These are phyloP conservation scores for Calliscelio sp. DNA, from an alignment of 2,888 invertebrate species.

Conservation along the genomic window DNA sequence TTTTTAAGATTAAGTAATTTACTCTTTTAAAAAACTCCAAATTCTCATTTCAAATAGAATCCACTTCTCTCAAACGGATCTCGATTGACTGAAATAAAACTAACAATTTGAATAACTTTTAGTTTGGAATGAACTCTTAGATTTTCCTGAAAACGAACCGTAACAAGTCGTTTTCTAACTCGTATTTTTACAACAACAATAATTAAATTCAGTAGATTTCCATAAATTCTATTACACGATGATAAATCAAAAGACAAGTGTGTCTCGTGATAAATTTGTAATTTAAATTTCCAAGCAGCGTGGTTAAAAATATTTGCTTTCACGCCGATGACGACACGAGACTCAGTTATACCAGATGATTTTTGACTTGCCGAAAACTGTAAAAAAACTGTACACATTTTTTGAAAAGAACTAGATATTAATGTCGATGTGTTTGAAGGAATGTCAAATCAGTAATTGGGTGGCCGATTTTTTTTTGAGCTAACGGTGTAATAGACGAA, in stretches of 20 bases:
- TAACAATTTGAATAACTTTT: no score
- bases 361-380: not conserved
- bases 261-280: slow-evolving; percentile 39
- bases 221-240: slow-evolving; percentile 28
- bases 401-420: no score
- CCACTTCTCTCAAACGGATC: no score
- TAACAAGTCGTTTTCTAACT: no score
- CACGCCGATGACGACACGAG: slow-evolving; percentile 12
- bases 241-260: slow-evolving; percentile 40
- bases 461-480: slow-evolving; percentile 77
- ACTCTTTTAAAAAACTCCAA: no score
- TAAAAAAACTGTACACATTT: not conserved
- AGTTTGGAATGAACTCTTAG: no score
- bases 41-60: no score
- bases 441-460: slow-evolving; percentile 64
- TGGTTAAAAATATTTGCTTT: slow-evolving; percentile 38
- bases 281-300: slow-evolving; percentile 37
- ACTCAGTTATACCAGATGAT: not conserved
- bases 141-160: no score
- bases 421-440: slow-evolving; percentile 16
- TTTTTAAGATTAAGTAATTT: no score
- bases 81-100: no score
- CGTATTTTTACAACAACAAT: not conserved
- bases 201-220: slow-evolving; percentile 25
- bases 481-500: slow-evolving; percentile 75